Conservation (phyloP, 2,888 invertebrate genomes). For the Mamestra brassicae region DNA sequence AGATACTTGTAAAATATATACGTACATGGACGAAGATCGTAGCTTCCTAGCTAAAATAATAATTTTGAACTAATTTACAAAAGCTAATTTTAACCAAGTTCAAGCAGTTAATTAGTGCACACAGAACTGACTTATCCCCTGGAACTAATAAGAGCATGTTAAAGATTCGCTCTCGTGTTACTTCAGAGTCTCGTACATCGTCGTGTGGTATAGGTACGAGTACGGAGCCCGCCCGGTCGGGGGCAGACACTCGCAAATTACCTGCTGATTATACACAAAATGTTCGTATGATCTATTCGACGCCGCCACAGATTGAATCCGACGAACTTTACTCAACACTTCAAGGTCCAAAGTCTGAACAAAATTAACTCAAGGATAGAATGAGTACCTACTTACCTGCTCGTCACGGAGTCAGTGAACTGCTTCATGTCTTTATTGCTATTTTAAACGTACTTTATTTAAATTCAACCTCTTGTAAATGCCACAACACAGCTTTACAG, state of each 20-base stretch:
- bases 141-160: conserved; percentile 15
- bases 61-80: conserved; percentile 3
- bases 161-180: conserved; percentile 17
- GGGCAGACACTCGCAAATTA: conserved; percentile 19
- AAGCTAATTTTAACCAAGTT: conserved; percentile 28
- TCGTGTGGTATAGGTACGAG: neutral
- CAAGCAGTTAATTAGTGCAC: conserved; percentile 21
- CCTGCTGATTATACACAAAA: conserved; percentile 39
- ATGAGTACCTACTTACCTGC: conserved; percentile 2
- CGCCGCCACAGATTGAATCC: conserved; percentile 34
- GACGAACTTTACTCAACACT: conserved; percentile 15
- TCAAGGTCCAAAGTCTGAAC: conserved; percentile 14
- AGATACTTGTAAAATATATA: no score
- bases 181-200: conserved; percentile 3
- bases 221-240: conserved; percentile 4
- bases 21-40: neutral
- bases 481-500: neutral
- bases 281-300: conserved; percentile 38
- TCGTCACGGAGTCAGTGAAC: conserved; percentile 17
- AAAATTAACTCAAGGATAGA: conserved; percentile 26
- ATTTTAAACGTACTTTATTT: neutral
- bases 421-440: neutral
- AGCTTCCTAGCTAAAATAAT: neutral
- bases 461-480: neutral
- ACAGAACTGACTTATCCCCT: conserved; percentile 28